phyloP scores from a whole-genome alignment of 2,797 vertebrate genomes.

The Lagodon rhomboides region DNA sequence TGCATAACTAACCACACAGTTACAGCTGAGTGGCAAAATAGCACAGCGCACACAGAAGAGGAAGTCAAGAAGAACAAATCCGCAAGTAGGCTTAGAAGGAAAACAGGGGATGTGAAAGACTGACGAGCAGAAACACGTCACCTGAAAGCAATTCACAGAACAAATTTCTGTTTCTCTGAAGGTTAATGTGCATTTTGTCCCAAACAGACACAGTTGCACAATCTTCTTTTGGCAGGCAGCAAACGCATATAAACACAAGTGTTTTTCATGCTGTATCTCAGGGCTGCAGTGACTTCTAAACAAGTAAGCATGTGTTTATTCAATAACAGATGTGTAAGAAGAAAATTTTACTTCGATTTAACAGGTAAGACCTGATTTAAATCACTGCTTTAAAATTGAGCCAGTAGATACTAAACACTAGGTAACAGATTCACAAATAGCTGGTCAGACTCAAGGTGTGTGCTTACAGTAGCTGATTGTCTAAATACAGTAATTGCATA shows the following conservation, averaged over 20 bases:
- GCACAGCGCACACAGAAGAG: constrained; percentile 20
- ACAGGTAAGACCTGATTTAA: not conserved
- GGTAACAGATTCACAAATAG: not conserved
- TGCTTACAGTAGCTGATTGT: not conserved
- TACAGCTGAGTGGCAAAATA: constrained; percentile 34
- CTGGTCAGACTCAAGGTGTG: not conserved
- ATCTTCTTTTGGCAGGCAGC: constrained; percentile 21
- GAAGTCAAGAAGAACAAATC: constrained; percentile 30
- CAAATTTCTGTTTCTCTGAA: constrained; percentile 32
- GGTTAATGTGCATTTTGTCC: constrained; percentile 30
- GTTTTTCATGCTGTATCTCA: not conserved
- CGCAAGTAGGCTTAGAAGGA: constrained; percentile 2
- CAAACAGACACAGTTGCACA: constrained; percentile 25
- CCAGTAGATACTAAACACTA: not conserved
- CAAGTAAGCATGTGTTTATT: not conserved
- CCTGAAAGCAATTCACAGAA: constrained; percentile 20
- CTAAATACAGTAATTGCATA: not conserved
- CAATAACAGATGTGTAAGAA: not conserved
- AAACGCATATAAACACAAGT: constrained; percentile 12
- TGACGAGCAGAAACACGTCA: not conserved
- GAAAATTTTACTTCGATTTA: not conserved
- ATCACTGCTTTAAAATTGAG: not conserved
- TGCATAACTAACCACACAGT: constrained; percentile 29
- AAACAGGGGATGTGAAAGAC: not conserved
- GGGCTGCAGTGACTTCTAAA: constrained; percentile 3